Evolutionary conservation across 2,888 invertebrate genomes (phyloP), one percentile per base, ranked within the genome.

Genomic region (Polyommatus iphigenia): DNA sequence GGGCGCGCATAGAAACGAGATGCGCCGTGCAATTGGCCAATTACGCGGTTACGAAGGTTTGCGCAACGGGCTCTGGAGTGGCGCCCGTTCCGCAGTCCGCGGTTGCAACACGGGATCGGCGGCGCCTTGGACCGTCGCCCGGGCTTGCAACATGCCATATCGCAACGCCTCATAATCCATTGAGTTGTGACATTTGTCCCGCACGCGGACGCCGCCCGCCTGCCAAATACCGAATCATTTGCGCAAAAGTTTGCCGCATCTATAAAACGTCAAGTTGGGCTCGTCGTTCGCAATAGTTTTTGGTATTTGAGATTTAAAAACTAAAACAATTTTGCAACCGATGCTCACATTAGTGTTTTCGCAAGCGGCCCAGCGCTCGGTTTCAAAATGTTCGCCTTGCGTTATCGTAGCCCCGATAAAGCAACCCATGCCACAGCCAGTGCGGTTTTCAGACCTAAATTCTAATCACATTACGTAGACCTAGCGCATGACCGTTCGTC

Each of bases 261-360:
- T 24, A 72, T 72, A 41, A 72, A 77, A 59, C 57, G 76, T 57
- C 76, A 71, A 54, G 77, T 46, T 71, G 82, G 83, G 83, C 85
- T 89, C 88, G 83, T 79, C 81, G 80, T 79, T 78, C 82, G 82
- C 82, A 82, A 81, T 81, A 79, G 80, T 81, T 84, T 81, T 80
- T 82, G 86, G 85, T 87, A 87, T 87, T 89, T 91, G 90, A 87
- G 88, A 91, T 92, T 91, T 90, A 89, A 89, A 91, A 93, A 92
- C 90, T 92, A 92, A 92, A 93, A 91, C 90, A 91, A 93, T 93
- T 94, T 93, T 91, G 93, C 92, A 93, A 93, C 88, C 91, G 91
- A 93, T 93, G 92, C 91, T 93, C 94, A 93, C 93, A 94, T 94
- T 94, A 92, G 92, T 86, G 90, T 94, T 94, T 94, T 94, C 94